These are phyloP conservation scores for Stenolophus ochropezus DNA, from an alignment of 2,888 invertebrate genomes.

Conservation along the genomic window DNA sequence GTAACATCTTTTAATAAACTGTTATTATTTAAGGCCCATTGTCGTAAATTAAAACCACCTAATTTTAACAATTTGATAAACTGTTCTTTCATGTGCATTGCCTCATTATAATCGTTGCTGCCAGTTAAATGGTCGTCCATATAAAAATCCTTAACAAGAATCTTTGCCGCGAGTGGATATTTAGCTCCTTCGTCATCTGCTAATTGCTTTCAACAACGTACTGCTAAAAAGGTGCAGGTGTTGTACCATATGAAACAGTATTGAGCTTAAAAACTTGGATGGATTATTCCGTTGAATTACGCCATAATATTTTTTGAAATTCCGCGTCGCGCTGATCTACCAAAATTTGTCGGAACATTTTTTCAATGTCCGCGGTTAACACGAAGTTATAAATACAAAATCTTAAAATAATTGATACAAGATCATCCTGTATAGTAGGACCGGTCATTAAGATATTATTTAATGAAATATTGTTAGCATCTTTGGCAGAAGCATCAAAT, in stretches of 20 bases:
- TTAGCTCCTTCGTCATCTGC: conserved; percentile 5
- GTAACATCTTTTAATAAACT: neutral
- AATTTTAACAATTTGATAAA: conserved; percentile 36
- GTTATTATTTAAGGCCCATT: conserved; percentile 3
- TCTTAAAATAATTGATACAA: conserved; percentile 62
- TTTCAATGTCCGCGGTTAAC: conserved; percentile 67
- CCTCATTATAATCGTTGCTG: neutral
- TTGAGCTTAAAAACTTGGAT: conserved; percentile 61
- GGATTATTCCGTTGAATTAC: conserved; percentile 60
- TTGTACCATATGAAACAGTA: conserved; percentile 67
- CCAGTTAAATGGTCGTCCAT: conserved; percentile 20
- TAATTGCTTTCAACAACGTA: conserved; percentile 57
- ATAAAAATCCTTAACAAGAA: neutral
- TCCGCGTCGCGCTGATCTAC: conserved; percentile 64
- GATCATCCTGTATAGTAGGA: conserved; percentile 7
- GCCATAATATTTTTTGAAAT: conserved; percentile 68
- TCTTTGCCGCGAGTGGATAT: conserved; percentile 10
- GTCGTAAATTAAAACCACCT: conserved; percentile 19
- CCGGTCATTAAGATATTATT: conserved; percentile 11
- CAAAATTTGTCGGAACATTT: conserved; percentile 67
- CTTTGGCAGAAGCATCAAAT: conserved; percentile 11
- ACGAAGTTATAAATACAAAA: conserved; percentile 65
- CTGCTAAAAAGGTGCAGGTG: conserved; percentile 63
- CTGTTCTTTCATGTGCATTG: neutral
- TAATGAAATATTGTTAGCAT: neutral